Percentiles rank a stretch among this genome's conserved stretches.
Evolutionary conservation across 2,113 vertebrate genomes (phyloP).

Genomic region (Otolemur garnettii): DNA sequence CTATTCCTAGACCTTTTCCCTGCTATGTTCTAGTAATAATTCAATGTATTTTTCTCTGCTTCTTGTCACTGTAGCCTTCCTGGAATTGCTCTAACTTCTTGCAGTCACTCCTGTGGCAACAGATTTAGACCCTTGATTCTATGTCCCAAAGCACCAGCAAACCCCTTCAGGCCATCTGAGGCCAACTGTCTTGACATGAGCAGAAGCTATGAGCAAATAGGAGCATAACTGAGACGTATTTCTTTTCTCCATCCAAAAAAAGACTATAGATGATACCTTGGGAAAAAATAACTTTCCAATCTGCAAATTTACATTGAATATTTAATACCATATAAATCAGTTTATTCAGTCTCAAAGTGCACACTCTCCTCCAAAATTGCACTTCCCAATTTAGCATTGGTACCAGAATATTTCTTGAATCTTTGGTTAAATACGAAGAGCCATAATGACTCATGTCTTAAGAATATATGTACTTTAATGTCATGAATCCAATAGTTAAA

Average conservation of each 20-base stretch:
- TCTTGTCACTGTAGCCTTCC: background rate
- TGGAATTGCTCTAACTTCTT: background rate
- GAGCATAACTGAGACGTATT: background rate
- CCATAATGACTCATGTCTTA: background rate
- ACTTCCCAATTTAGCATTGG: background rate
- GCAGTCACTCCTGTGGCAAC: background rate
- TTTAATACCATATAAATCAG: background rate
- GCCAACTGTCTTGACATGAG: background rate
- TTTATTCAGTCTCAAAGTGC: background rate
- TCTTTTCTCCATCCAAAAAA: background rate
- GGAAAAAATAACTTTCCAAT: conserved; percentile 42
- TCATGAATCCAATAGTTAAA: background rate
- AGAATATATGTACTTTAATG: background rate
- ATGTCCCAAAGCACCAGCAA: background rate
- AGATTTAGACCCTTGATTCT: background rate
- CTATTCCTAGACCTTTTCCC: background rate
- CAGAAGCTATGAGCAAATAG: background rate
- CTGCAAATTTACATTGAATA: conserved; percentile 30
- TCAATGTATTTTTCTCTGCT: background rate
- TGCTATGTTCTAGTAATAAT: background rate
- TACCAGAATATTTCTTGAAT: background rate
- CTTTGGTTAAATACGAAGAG: background rate
- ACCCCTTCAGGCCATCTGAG: background rate
- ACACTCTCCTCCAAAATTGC: background rate
- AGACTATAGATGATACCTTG: background rate